Evolutionary conservation across 2,113 vertebrate species (phyloP), one percentile per base, ranked within the genome.

Genomic region (Amblyopsis rosae): DNA sequence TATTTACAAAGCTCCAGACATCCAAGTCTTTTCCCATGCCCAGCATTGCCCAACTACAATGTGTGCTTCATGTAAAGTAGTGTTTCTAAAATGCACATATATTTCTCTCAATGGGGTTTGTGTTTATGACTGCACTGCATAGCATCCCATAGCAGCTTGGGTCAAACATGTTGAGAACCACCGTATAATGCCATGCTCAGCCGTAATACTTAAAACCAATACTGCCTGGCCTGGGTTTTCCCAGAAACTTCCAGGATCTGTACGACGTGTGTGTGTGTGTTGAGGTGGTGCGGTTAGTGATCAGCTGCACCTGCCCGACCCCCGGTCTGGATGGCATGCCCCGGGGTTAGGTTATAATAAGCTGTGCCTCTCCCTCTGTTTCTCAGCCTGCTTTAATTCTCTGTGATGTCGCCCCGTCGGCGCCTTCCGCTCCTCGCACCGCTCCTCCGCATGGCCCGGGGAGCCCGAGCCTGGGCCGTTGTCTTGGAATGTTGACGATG

Each of bases 331-430:
- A 62, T 32, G 50, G 4, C 19, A 41, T 70, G 72, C 79, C 87
- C 79, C 63, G 35, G 75, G 88, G 85, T 89, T 72, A 87, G 73
- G 80, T 80, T 88, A 87, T 90, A 87, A 89, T 88, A 83, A 88
- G 70, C 56, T 77, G 71, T 59, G 54, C 63, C 54, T 59, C 48
- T 68, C 35, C 35, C 33, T 47, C 66, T 82, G 46, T 67, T 65
- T 83, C 77, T 79, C 80, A 66, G 71, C 72, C 61, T 69, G 80
- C 62, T 80, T 75, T 81, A 65, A 82, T 86, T 85, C 81, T 66
- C 60, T 87, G 73, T 85, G 80, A 86, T 84, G 83, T 85, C 81
- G 66, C 17, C 64, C 65, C 15, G 60, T 16, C 11, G n/a, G n/a
- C 11, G 7, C 13, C 16, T 16, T 17, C 54, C 54, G 15, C 9